Conservation (phyloP, 1,140 invertebrate species). For the Hesperophylax magnus region DNA sequence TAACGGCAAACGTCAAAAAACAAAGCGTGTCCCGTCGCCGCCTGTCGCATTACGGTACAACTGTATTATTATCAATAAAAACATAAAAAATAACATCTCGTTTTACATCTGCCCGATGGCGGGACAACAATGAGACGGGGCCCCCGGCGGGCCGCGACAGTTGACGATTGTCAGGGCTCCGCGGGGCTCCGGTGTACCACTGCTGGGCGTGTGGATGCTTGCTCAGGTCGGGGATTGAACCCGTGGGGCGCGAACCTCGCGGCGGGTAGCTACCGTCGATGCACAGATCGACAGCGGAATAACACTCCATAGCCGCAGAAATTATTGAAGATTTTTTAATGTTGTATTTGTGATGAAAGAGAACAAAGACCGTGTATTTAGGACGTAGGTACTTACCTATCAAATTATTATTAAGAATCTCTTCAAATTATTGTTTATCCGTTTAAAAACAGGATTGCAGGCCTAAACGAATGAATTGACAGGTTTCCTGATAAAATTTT, state of each 20-base stretch:
- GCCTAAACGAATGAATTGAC: no score
- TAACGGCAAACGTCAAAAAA: not conserved
- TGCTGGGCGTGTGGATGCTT: not conserved
- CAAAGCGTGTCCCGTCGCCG: not conserved
- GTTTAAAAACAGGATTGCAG: no score
- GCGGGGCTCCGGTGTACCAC: not conserved
- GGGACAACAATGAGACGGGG: not conserved
- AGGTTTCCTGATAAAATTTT: no score
- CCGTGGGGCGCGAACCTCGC: not conserved
- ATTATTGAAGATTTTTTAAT: no score
- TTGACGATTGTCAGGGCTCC: conserved; percentile 6
- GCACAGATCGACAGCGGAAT: not conserved
- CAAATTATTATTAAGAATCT: no score
- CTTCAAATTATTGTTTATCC: no score
- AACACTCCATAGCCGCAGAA: no score
- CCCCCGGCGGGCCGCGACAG: not conserved
- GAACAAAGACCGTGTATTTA: no score
- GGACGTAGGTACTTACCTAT: no score
- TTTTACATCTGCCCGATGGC: conserved; percentile 3
- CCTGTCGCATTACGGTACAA: not conserved
- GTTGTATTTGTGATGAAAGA: no score
- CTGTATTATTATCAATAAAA: conserved; percentile 5
- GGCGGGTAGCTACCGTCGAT: not conserved
- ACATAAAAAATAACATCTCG: conserved; percentile 8
- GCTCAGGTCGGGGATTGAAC: not conserved